Base-by-base conservation (phyloP, 2,888 invertebrate species). In the Erpobdella octoculata region DNA sequence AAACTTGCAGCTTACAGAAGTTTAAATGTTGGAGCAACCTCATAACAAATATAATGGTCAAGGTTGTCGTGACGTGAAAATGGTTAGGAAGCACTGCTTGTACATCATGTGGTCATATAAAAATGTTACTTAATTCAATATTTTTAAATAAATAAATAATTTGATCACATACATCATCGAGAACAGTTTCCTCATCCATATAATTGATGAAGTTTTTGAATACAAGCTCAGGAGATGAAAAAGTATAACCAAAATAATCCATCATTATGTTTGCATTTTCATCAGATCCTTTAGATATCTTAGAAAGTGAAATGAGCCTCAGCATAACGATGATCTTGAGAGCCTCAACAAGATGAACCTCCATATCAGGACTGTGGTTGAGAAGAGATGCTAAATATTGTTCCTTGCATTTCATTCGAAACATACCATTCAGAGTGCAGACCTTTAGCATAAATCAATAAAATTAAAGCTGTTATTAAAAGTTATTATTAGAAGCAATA, bases 281-380 rank as follows among this genome's bases (percentile, higher is more conserved):
- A 36, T 25, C 1, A n/a, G n/a, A n/a, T n/a, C n/a, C n/a, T n/a
- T n/a, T n/a, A n/a, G n/a, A n/a, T 21, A 53, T 15, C 53, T 53
- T 53, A 25, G 53, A 53, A 53, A 28, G 28, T 53, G 53, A 53
- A 35, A 62, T 62, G 62, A 35, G 31, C 31, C 33, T 62, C 28
- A 62, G 35, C 33, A 31, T 33, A 35, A 35, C 33, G 58, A 69
- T 31, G 31, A 69, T 53, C 33, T 69, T 69, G 21, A 69, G 18
- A 18, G 35, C 69, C n/a, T 69, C 58, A 6, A 69, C 69, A 1
- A 69, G 69, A 36, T 33, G 36, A 8, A 33, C 25, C 31, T 69
- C 69, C 58, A 69, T 69, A 58, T 25, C 25, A n/a, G 58, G 18
- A 28, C 6, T 21, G 35, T 69, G 69, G 69, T 69, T 69, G 35